A percentile compares a stretch with the other conserved stretches of the same genome.
Evolutionary conservation across 2,797 vertebrate species (phyloP).

Genomic region (Gymnothorax javanicus): DNA sequence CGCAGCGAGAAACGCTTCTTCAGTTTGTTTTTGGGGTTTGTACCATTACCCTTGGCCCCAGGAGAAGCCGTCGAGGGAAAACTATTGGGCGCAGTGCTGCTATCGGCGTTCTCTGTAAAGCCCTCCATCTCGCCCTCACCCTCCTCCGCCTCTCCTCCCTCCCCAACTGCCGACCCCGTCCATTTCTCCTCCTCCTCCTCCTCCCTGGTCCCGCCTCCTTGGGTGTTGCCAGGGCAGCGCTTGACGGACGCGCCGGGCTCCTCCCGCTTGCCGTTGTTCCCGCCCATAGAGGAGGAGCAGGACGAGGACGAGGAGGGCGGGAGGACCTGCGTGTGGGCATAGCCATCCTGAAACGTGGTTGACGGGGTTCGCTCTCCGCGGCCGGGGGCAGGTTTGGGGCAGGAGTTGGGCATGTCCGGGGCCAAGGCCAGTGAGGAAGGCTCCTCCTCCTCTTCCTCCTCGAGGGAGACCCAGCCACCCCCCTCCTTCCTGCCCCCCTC

Average conservation of each 20-base stretch:
- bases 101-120: conserved; percentile 50
- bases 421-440: conserved; percentile 58
- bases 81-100: conserved; percentile 52
- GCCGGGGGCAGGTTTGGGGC: conserved; percentile 51
- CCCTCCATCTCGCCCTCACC: conserved; percentile 56
- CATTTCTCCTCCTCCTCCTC: conserved; percentile 67
- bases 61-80: conserved; percentile 48
- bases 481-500: conserved; percentile 67
- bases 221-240: conserved; percentile 38
- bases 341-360: conserved; percentile 66
- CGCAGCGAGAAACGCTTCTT: conserved; percentile 90
- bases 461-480: conserved; percentile 73
- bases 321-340: conserved; percentile 65
- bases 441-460: conserved; percentile 61
- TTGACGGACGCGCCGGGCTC: conserved; percentile 50
- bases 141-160: conserved; percentile 64
- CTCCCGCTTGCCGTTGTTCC: conserved; percentile 69
- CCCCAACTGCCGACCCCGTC: conserved; percentile 58
- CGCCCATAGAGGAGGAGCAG: conserved; percentile 74
- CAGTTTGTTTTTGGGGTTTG: conserved; percentile 80
- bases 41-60: conserved; percentile 60
- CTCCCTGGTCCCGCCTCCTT: conserved; percentile 60
- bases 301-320: conserved; percentile 75
- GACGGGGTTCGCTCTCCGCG: conserved; percentile 52
- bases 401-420: conserved; percentile 34